A percentile compares a stretch with the other conserved stretches of the same genome.
phyloP scores from a whole-genome alignment of 2,797 vertebrate genomes.

The Oceanodroma leucorhoa region DNA sequence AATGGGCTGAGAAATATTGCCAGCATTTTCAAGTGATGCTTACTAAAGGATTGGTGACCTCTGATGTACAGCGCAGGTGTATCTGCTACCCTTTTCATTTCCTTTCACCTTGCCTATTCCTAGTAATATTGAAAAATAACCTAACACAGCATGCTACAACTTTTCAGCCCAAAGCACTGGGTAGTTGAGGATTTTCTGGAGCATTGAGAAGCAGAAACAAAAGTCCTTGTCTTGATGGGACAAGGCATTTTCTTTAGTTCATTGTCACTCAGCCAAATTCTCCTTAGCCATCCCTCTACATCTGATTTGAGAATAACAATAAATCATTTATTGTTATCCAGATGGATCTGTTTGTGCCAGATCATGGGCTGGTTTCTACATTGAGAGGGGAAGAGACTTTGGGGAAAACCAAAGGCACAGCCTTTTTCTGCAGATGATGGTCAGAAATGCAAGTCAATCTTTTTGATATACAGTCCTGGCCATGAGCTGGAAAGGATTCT shows the following conservation, averaged over 20 bases:
- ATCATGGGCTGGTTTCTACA: neutral
- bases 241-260: neutral
- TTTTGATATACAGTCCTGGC: neutral
- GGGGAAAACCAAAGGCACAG: neutral
- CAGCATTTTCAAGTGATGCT: neutral
- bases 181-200: neutral
- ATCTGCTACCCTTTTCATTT: neutral
- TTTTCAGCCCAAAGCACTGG: neutral
- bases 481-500: neutral
- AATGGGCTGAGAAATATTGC: neutral
- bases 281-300: neutral
- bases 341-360: neutral
- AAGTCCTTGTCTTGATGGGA: neutral
- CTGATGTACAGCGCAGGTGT: neutral
- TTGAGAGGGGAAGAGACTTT: neutral
- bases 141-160: accelerated
- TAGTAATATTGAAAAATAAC: neutral
- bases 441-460: neutral
- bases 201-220: neutral
- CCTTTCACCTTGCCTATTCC: neutral
- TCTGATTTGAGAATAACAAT: neutral
- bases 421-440: neutral
- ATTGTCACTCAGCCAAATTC: neutral
- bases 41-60: neutral
- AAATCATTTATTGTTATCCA: neutral